Conservation (phyloP, 1,140 invertebrate species). For the Idris sp. region DNA sequence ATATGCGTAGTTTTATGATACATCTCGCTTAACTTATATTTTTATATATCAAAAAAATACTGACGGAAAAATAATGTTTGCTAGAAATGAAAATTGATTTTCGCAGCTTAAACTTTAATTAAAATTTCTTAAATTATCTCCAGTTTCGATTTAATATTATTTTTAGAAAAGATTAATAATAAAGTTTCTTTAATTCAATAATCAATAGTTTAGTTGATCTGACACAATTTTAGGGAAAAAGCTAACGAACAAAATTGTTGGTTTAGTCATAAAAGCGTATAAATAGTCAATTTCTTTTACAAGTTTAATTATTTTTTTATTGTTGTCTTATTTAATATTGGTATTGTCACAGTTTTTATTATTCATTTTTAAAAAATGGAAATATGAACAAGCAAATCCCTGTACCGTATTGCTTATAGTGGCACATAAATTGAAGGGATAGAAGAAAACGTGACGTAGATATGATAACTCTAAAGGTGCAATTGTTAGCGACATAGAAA, state of each 20-base stretch:
- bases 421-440: constrained; percentile 27
- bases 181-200: no score
- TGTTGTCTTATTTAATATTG: constrained; percentile 2
- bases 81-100: no score
- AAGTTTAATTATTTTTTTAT: no score
- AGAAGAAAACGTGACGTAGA: constrained; percentile 27
- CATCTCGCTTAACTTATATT: not conserved
- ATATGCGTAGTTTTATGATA: not conserved
- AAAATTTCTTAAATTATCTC: no score
- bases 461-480: constrained; percentile 21
- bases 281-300: no score
- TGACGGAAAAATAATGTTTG: not conserved
- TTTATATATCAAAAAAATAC: constrained; percentile 1
- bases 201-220: no score
- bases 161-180: constrained; percentile 10
- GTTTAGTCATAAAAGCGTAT: no score
- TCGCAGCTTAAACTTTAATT: no score
- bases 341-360: no score
- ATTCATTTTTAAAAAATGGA: constrained; percentile 34
- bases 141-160: not conserved
- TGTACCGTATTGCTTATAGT: constrained; percentile 19
- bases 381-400: constrained; percentile 17
- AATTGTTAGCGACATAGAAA: constrained; percentile 26
- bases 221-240: no score
- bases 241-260: no score